A percentile compares a stretch with the other conserved stretches of the same genome.
phyloP scores from a whole-genome alignment of 2,888 invertebrate species.

The Falcaria lacertinaria region DNA sequence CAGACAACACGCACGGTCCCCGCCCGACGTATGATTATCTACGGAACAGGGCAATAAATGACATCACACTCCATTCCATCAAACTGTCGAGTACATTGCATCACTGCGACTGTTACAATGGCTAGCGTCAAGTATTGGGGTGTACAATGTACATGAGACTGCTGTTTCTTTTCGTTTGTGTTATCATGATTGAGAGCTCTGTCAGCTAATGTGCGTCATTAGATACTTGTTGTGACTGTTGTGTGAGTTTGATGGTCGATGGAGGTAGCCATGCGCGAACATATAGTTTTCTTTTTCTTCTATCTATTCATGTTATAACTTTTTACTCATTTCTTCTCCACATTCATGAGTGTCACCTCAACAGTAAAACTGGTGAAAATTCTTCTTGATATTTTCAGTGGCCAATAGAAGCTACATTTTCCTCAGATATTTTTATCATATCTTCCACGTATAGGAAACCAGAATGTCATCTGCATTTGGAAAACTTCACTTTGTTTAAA shows the following conservation, averaged over 20 bases:
- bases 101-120: conserved; percentile 31
- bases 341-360: background rate
- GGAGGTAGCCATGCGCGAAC: background rate
- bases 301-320: background rate
- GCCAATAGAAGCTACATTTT: background rate
- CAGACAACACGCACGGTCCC: conserved; percentile 77
- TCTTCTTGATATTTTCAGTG: background rate
- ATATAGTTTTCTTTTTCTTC: background rate
- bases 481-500: background rate
- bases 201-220: background rate
- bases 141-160: conserved; percentile 20
- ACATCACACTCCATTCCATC: conserved; percentile 63
- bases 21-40: conserved; percentile 74
- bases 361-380: background rate
- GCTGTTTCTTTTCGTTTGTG: conserved; percentile 30
- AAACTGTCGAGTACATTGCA: conserved; percentile 32
- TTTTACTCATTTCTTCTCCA: background rate
- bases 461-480: background rate
- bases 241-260: background rate
- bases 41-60: conserved; percentile 76
- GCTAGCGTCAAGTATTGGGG: conserved; percentile 23
- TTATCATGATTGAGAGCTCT: conserved; percentile 10
- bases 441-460: background rate
- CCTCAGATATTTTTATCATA: background rate
- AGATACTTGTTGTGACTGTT: background rate